Evolutionary conservation across 2,888 invertebrate genomes (phyloP).

Genomic region (Gryllus longicercus): DNA sequence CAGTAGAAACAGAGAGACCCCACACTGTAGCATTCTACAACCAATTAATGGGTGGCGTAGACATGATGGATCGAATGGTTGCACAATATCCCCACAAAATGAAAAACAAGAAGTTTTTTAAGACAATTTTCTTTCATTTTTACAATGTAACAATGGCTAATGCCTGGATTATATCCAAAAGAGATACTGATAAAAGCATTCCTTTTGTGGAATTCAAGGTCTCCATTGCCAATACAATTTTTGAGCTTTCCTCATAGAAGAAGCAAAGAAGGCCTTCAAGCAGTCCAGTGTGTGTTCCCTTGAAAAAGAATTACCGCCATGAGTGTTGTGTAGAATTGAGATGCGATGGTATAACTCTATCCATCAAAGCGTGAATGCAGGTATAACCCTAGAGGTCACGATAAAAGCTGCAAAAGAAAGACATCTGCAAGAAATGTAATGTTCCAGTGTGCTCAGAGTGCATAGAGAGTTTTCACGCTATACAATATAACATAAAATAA

Average conservation of each 20-base stretch:
- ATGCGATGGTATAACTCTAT: background rate
- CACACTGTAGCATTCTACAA: background rate
- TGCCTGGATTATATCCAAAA: constrained; percentile 29
- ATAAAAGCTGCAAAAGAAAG: background rate
- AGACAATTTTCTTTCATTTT: constrained; percentile 33
- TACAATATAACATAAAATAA: background rate
- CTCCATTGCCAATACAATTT: background rate
- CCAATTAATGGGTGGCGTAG: constrained; percentile 19
- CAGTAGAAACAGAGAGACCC: background rate
- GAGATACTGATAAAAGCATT: background rate
- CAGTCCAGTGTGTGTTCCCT: background rate
- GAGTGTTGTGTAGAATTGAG: background rate
- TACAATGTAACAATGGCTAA: constrained; percentile 23
- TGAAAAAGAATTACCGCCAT: background rate
- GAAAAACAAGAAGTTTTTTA: constrained; percentile 33
- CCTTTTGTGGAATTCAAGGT: constrained; percentile 20
- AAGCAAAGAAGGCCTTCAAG: background rate
- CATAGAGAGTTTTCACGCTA: background rate
- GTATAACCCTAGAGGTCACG: background rate
- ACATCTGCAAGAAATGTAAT: background rate
- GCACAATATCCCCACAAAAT: constrained; percentile 31
- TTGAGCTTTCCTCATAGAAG: background rate
- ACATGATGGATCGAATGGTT: constrained; percentile 31
- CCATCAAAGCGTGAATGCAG: background rate
- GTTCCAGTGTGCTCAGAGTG: background rate